Evolutionary conservation across 2,113 vertebrate genomes (phyloP), one percentile per base, ranked within the genome.

Genomic region (Tapirus terrestris): DNA sequence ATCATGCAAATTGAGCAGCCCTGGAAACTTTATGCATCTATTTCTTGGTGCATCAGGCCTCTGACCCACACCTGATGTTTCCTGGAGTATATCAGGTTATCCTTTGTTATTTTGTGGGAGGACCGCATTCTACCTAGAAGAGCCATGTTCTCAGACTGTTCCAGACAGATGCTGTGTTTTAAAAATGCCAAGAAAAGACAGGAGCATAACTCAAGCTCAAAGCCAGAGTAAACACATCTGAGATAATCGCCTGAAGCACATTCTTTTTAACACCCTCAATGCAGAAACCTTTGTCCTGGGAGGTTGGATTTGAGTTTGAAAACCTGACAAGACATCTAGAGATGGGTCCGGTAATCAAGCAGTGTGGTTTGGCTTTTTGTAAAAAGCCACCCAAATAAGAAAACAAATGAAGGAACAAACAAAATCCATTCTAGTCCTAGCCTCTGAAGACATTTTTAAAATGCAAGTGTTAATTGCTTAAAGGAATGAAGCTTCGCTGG

Each of bases 231-330:
- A 83, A 80, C 58, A 43, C 0, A 0, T 43, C 61, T 94, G 72
- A 39, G 11, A 31, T 25, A 89, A 82, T 79, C 1, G 0, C 48
- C 81, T 18, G 7, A 39, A 77, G 58, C 23, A 56, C 48, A 39
- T 72, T 88, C 53, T 77, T 65, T 56, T 18, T 33, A 61, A 60
- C 27, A 90, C 14, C 31, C 36, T 94, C 79, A 31, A 5, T 3
- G 29, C 23, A 53, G 80, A 94, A 91, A 81, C 0, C 21, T 90
- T 87, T 48, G 51, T 89, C 51, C 43, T 90, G 48, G 76, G 27
- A 94, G n/a, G 17, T 27, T 92, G 58, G 45, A 45, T 90, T 29
- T 88, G 70, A 96, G 51, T 63, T 97, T 90, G 51, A 73, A 89
- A 96, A 58, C 31, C 31, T 14, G 2, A 73, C 7, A 67, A 79